Conservation (phyloP, 2,888 invertebrate genomes). For the Incurvaria masculella region DNA sequence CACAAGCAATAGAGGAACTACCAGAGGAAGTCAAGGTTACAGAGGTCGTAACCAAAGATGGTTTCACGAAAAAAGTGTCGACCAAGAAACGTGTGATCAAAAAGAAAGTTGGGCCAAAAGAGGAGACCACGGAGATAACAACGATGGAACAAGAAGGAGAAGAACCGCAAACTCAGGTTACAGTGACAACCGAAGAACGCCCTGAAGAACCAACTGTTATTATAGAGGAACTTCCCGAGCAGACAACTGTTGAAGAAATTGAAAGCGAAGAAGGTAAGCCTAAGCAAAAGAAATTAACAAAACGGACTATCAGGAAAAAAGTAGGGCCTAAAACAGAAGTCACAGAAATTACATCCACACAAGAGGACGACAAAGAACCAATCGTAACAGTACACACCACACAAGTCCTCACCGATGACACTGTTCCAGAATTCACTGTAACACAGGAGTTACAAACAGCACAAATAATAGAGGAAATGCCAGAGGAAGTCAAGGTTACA, state of each 20-base stretch:
- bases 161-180: constrained; percentile 12
- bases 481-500: constrained; percentile 8
- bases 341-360: constrained; percentile 24
- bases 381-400: constrained; percentile 19
- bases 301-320: constrained; percentile 26
- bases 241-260: constrained; percentile 19
- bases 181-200: constrained; percentile 7
- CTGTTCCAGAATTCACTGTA: constrained; percentile 12
- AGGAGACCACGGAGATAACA: constrained; percentile 29
- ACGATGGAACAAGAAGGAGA: constrained; percentile 24
- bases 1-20: constrained; percentile 18
- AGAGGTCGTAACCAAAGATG: constrained; percentile 19
- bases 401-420: constrained; percentile 17
- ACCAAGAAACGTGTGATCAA: constrained; percentile 22
- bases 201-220: constrained; percentile 14
- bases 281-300: constrained; percentile 21
- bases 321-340: constrained; percentile 28
- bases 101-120: constrained; percentile 25
- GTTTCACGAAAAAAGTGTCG: constrained; percentile 22
- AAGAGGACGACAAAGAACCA: constrained; percentile 26
- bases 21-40: constrained; percentile 23
- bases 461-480: constrained; percentile 13
- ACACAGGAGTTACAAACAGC: constrained; percentile 12
- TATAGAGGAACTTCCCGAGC: constrained; percentile 19
- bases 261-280: constrained; percentile 21